Percentiles rank a stretch among this genome's conserved stretches.
These are phyloP conservation scores for Campylorhamphus procurvoides DNA, from an alignment of 2,113 vertebrate species.

Conservation along the genomic window DNA sequence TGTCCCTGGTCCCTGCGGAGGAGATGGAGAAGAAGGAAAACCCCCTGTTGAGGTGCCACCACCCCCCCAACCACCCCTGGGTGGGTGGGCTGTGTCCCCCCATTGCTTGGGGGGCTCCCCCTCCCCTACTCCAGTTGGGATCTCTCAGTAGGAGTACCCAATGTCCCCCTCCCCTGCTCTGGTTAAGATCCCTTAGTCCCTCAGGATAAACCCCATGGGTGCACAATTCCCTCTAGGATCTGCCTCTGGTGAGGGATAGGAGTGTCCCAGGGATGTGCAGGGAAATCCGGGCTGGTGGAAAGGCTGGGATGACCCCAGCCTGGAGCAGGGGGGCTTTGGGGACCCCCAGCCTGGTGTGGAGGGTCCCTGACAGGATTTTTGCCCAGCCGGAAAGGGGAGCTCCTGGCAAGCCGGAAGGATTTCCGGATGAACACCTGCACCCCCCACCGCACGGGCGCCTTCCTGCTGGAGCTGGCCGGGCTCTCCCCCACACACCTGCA, in stretches of 20 bases:
- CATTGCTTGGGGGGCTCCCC: not conserved
- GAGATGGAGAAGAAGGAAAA: slow-evolving; percentile 80
- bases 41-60: slow-evolving; percentile 84
- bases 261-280: fast-evolving
- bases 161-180: not conserved
- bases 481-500: not conserved
- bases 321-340: fast-evolving
- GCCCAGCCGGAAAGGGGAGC: slow-evolving; percentile 82
- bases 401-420: slow-evolving; percentile 87
- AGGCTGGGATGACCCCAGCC: not conserved
- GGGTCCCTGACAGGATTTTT: not conserved
- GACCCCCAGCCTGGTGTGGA: not conserved
- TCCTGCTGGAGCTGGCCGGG: slow-evolving; percentile 74
- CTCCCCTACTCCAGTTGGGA: not conserved
- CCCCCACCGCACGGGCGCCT: slow-evolving; percentile 72
- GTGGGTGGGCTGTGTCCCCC: not conserved
- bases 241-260: not conserved
- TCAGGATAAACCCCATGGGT: not conserved
- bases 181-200: not conserved
- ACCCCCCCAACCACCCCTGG: not conserved
- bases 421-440: slow-evolving; percentile 86
- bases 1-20: slow-evolving; percentile 82
- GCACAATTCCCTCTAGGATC: not conserved
- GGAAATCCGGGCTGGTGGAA: not conserved
- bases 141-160: not conserved